phyloP scores from a whole-genome alignment of 2,888 invertebrate species.

The Plebejus anna region DNA sequence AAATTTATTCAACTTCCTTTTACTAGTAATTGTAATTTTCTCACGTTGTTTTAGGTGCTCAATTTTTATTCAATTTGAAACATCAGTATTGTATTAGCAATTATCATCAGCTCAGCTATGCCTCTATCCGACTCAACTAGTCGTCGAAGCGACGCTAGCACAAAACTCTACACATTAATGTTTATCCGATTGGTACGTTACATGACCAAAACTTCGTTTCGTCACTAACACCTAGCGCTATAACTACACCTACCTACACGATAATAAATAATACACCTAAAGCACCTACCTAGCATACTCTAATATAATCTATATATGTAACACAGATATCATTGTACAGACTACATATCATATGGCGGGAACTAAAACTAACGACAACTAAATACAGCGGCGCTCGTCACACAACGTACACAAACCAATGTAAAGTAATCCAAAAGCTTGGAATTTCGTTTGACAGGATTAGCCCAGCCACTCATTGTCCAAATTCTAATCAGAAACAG shows the following conservation, averaged over 20 bases:
- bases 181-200: conserved; percentile 14
- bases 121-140: neutral
- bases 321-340: conserved; percentile 32
- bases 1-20: too few species aligned
- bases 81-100: neutral
- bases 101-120: neutral
- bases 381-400: conserved; percentile 5
- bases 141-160: neutral
- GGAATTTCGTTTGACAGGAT: neutral
- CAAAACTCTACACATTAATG: conserved; percentile 12
- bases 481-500: too few species aligned
- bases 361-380: conserved; percentile 21
- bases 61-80: too few species aligned
- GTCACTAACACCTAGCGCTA: conserved; percentile 26
- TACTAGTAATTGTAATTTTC: too few species aligned
- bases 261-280: conserved; percentile 41
- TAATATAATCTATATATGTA: conserved; percentile 33
- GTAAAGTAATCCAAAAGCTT: neutral
- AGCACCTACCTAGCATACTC: conserved; percentile 42
- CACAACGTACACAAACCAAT: neutral
- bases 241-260: conserved; percentile 19
- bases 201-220: conserved; percentile 25
- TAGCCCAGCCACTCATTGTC: neutral
- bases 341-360: conserved; percentile 31
- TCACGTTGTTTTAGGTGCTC: too few species aligned